phyloP scores from a whole-genome alignment of 2,797 vertebrate genomes.

The Sebastes steindachneri region DNA sequence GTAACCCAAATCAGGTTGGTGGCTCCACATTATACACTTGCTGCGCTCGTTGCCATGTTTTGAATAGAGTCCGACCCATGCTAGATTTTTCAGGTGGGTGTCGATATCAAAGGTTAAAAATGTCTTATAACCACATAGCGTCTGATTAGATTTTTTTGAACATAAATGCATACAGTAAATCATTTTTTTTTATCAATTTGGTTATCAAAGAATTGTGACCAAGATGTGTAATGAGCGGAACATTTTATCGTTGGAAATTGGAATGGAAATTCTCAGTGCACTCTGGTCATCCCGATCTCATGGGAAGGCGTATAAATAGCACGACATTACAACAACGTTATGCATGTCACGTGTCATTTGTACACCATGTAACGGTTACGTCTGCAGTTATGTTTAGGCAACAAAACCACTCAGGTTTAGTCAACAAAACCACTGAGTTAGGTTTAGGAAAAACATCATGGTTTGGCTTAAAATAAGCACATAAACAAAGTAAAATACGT shows the following conservation, averaged over 20 bases:
- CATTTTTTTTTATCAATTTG: background rate
- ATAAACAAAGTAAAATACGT: no score
- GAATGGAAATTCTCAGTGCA: background rate
- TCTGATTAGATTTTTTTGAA: background rate
- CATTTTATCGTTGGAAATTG: background rate
- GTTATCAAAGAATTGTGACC: background rate
- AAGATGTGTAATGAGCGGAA: background rate
- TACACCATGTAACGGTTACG: no score
- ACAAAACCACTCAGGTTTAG: no score
- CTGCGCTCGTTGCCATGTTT: background rate
- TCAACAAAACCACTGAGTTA: no score
- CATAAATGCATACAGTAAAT: background rate
- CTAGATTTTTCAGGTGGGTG: background rate
- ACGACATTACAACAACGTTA: no score
- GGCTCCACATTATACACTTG: background rate
- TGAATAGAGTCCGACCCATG: background rate
- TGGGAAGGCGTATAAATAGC: no score
- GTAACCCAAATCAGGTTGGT: conserved; percentile 73
- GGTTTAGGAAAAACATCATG: no score
- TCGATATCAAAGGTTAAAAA: background rate
- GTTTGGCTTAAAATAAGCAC: no score
- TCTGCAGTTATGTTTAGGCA: no score
- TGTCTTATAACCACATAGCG: no score
- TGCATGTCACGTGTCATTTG: no score
- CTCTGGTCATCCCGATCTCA: no score